Base-by-base conservation (phyloP, 2,797 vertebrate genomes). In the Scomberomorus guttatus region DNA sequence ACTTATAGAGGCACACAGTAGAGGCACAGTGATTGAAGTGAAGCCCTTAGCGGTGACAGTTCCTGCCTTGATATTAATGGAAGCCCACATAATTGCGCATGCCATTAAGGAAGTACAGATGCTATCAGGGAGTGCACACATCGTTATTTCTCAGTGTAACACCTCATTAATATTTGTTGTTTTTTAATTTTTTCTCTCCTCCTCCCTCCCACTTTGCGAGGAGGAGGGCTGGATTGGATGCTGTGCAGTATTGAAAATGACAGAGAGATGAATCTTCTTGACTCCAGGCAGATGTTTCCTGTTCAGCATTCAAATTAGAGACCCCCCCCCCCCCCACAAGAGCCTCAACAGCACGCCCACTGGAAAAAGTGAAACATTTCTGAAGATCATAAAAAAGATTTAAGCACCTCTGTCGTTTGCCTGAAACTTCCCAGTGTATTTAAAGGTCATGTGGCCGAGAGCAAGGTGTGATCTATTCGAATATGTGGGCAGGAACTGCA, bases 121-220 rank as follows among this genome's bases (percentile, higher is more conserved):
- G 95, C 95, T 96, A 96, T 95, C 93, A 93, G 92, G 85, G 88
- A 92, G 91, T 90, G 91, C 92, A 95, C 87, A 93, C 93, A 88
- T 92, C 82, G 3, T 95, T 95, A 94, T 96, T 96, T 94, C 93
- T 94, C 91, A 84, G 82, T 77, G 94, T 89, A 94, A 93, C 94
- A 94, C 93, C 95, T 97, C 95, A 96, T 96, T 97, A 96, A 95
- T 95, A 96, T 93, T 95, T 95, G 93, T 93, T 95, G 91, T 95
- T 88, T 89, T 89, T 90, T 68, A 58, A 51, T 83, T 92, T 92
- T 89, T 57, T 63, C 70, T 65, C 77, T 62, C 66, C 78, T 22
- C 88, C 83, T 87, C 87, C 87, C 83, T 84, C 85, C 75, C 76
- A 75, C 81, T 83, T 70, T 82, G 72, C 4, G 25, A 68, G 84